These are phyloP conservation scores for Atractosteus spatula DNA, from an alignment of 2,113 vertebrate species.

Conservation along the genomic window DNA sequence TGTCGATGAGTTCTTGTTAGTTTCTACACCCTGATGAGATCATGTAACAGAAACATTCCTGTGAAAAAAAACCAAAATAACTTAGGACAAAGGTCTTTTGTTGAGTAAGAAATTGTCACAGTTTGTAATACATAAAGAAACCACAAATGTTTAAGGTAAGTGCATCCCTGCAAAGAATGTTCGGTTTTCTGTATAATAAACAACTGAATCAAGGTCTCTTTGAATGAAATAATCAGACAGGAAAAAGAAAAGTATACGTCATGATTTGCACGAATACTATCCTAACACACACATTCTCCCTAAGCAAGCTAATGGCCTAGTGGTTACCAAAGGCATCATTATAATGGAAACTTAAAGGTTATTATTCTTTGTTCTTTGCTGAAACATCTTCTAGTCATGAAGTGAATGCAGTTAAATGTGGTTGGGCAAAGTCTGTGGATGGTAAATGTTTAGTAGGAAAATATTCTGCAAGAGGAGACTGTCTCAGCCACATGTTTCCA, in stretches of 20 bases:
- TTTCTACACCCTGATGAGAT: not conserved
- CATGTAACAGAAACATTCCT: not conserved
- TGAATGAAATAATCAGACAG: not conserved
- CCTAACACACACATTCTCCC: not conserved
- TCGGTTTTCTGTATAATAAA: not conserved
- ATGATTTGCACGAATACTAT: not conserved
- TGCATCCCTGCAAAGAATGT: not conserved
- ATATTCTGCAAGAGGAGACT: not conserved
- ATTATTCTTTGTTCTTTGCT: not conserved
- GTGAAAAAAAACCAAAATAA: too few species aligned
- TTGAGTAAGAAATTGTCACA: not conserved
- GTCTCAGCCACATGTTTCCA: not conserved
- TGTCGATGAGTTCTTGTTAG: not conserved
- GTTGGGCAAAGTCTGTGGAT: not conserved
- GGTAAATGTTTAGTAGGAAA: slow-evolving; percentile 6
- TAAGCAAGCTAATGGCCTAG: not conserved
- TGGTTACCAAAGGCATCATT: slow-evolving; percentile 10
- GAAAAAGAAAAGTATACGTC: not conserved
- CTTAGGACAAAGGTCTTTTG: too few species aligned
- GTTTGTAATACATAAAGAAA: not conserved
- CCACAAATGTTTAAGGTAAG: not conserved
- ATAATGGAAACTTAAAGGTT: not conserved
- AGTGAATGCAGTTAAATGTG: not conserved
- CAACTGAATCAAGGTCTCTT: not conserved
- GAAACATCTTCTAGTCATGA: not conserved